Conservation (phyloP, 2,888 invertebrate species). For the Polydrusus tereticollis region DNA sequence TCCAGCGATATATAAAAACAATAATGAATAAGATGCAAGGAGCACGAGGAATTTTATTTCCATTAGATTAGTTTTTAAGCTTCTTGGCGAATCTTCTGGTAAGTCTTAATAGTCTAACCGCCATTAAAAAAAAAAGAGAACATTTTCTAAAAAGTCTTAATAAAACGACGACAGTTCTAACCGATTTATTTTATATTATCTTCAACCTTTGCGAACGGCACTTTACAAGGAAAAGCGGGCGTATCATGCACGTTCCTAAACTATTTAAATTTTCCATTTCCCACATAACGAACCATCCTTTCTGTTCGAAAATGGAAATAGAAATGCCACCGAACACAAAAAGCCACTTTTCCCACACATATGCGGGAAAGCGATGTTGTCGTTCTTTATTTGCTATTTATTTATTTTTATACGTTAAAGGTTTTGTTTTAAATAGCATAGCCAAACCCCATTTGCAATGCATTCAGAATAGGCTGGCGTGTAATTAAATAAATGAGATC, state of each 20-base stretch:
- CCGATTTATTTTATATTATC: conserved; percentile 14
- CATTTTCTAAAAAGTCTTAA: not conserved
- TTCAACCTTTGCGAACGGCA: conserved; percentile 35
- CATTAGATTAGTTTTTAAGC: too few species aligned
- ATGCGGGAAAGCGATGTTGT: conserved; percentile 25
- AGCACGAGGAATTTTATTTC: too few species aligned
- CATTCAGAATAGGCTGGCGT: too few species aligned
- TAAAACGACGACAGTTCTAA: not conserved
- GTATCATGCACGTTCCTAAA: conserved; percentile 41
- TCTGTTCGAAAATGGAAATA: conserved; percentile 43
- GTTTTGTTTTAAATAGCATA: not conserved
- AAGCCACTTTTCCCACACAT: conserved; percentile 43
- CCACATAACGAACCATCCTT: conserved; percentile 43
- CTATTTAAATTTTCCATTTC: conserved; percentile 47
- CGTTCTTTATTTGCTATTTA: conserved; percentile 37
- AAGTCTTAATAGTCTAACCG: too few species aligned
- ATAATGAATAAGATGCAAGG: too few species aligned
- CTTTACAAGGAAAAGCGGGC: conserved; percentile 34
- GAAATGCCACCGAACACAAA: conserved; percentile 47
- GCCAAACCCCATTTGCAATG: not conserved
- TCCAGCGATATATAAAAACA: too few species aligned
- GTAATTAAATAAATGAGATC: too few species aligned
- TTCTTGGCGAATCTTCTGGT: too few species aligned
- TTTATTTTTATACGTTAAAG: conserved; percentile 18
- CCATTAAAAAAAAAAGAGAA: too few species aligned